Percentiles rank a stretch among this genome's conserved stretches.
Conservation (phyloP, 2,888 invertebrate genomes). For the Cheilosia urbana region DNA sequence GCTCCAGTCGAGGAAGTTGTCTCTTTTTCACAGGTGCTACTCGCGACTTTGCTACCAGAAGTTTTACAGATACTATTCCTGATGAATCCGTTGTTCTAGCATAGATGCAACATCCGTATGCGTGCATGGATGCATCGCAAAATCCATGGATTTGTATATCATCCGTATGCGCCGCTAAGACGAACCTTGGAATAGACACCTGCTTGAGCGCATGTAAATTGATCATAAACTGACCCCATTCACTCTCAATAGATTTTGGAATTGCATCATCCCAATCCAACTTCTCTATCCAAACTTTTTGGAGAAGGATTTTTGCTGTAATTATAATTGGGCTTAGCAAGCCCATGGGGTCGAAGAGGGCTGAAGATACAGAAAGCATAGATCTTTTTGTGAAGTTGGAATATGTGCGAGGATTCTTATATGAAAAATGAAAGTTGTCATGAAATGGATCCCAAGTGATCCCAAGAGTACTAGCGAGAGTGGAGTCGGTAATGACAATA, state of each 20-base stretch:
- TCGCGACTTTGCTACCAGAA: constrained; percentile 61
- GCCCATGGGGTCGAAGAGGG: constrained; percentile 57
- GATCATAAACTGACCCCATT: background rate
- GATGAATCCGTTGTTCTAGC: background rate
- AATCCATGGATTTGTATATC: constrained; percentile 56
- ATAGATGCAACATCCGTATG: constrained; percentile 55
- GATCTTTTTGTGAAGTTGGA: constrained; percentile 5
- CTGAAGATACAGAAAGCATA: constrained; percentile 23
- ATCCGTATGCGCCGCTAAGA: background rate
- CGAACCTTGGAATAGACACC: constrained; percentile 21
- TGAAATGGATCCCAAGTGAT: constrained; percentile 45
- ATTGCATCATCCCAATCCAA: constrained; percentile 33
- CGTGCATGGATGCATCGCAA: constrained; percentile 51
- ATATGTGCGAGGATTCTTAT: background rate
- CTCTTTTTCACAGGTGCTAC: constrained; percentile 58
- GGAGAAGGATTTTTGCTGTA: constrained; percentile 63
- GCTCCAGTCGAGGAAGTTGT: constrained; percentile 65
- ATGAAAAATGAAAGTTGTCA: constrained; percentile 45
- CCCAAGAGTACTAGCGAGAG: constrained; percentile 27
- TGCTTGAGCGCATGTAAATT: background rate
- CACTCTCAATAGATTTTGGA: background rate
- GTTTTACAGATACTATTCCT: constrained; percentile 10
- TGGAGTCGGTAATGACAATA: background rate
- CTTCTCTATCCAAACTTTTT: constrained; percentile 56
- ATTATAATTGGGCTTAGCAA: constrained; percentile 58